Percentiles rank a stretch among this genome's conserved stretches.
Conservation (phyloP, 2,888 invertebrate species). For the Lottia scabra region DNA sequence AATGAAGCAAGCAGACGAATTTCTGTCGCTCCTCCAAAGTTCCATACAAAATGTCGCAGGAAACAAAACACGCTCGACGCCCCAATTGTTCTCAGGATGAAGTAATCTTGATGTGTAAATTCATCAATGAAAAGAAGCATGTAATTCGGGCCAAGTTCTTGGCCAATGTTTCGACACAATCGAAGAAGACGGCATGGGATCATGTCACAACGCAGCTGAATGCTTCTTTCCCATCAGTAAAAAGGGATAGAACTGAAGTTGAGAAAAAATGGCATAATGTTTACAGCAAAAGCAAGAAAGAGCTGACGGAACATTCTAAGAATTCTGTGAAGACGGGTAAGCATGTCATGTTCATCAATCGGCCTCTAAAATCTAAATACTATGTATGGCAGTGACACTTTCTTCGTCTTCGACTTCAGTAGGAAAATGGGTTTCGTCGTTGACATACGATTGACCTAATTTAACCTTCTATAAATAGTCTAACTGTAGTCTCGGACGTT, state of each 20-base stretch:
- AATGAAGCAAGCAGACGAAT: too few relatives aligned
- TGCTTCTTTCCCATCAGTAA: neutral
- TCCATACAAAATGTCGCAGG: neutral
- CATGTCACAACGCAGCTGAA: too few relatives aligned
- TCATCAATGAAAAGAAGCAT: neutral
- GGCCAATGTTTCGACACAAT: too few relatives aligned
- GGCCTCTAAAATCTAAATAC: too few relatives aligned
- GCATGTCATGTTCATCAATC: neutral
- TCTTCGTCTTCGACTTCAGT: too few relatives aligned
- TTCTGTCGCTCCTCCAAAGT: neutral
- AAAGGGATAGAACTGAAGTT: neutral
- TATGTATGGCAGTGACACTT: too few relatives aligned
- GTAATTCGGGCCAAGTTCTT: neutral
- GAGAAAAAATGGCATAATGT: neutral
- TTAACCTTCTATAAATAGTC: too few relatives aligned
- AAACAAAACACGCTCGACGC: neutral
- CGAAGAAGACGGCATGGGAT: too few relatives aligned
- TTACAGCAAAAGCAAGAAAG: slow-evolving; percentile 2
- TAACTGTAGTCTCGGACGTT: too few relatives aligned
- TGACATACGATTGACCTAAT: too few relatives aligned
- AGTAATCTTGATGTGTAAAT: too few relatives aligned
- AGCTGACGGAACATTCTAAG: neutral
- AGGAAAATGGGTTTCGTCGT: too few relatives aligned
- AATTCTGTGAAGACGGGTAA: neutral
- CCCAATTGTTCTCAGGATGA: neutral